phyloP scores from a whole-genome alignment of 2,888 invertebrate genomes.

The Torymus tubicola region DNA sequence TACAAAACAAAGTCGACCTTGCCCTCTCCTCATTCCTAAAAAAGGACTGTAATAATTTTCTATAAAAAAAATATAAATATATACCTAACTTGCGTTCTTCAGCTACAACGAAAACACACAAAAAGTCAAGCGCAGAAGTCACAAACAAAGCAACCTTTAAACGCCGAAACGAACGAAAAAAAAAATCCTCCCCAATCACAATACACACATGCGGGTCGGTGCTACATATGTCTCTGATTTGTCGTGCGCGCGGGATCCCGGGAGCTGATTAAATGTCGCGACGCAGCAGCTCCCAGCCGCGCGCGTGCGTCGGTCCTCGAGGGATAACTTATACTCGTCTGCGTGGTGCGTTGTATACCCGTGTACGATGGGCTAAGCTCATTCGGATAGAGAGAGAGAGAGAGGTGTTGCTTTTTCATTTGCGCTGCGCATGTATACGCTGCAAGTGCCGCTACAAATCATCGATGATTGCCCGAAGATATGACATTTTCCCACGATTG shows the following conservation, averaged over 20 bases:
- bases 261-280: slow-evolving; percentile 76
- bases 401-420: too few species aligned
- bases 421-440: background rate
- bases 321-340: background rate
- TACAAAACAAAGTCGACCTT: too few species aligned
- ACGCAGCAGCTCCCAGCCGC: too few species aligned
- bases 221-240: slow-evolving; percentile 75
- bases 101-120: too few species aligned
- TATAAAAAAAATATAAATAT: too few species aligned
- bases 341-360: too few species aligned
- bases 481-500: too few species aligned
- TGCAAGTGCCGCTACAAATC: slow-evolving; percentile 1
- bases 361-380: too few species aligned
- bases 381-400: too few species aligned
- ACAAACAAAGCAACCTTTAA: background rate
- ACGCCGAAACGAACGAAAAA: background rate
- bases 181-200: background rate
- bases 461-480: background rate
- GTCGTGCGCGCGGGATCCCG: slow-evolving; percentile 74
- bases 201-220: slow-evolving; percentile 47
- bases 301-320: slow-evolving; percentile 8
- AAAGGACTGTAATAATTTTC: too few species aligned
- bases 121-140: background rate
- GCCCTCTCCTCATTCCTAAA: too few species aligned
- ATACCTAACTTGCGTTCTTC: too few species aligned